Evolutionary conservation across 2,888 invertebrate genomes (phyloP).

Genomic region (Icerya purchasi): DNA sequence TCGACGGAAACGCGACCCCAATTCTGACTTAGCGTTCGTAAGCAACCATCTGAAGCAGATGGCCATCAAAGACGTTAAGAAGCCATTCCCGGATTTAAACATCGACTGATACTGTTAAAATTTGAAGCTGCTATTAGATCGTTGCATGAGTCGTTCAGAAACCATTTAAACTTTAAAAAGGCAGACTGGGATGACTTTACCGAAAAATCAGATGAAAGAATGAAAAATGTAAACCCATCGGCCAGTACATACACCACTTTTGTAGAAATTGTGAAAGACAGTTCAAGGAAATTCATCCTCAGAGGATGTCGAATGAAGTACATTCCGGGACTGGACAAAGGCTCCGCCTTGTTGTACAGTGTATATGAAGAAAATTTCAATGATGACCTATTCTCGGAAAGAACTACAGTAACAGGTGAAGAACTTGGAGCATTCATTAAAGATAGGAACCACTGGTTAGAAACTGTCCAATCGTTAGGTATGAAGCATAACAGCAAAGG

Average conservation of each 20-base stretch:
- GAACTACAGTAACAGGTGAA: too few species aligned
- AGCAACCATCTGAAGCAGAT: background rate
- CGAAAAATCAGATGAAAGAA: background rate
- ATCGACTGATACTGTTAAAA: background rate
- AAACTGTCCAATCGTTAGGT: too few species aligned
- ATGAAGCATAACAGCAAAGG: too few species aligned
- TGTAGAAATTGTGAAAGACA: background rate
- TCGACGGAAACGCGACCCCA: background rate
- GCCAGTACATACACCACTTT: background rate
- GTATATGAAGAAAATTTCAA: too few species aligned
- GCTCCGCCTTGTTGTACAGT: too few species aligned
- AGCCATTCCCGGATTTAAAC: background rate
- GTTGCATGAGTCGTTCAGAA: background rate
- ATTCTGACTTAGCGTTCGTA: background rate
- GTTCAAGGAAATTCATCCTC: background rate
- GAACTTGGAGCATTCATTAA: too few species aligned
- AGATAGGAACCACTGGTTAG: too few species aligned
- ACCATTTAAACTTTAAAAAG: background rate
- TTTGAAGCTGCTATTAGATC: background rate
- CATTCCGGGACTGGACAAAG: too few species aligned
- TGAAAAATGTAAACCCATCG: background rate
- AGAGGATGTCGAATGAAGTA: too few species aligned
- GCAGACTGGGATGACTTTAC: background rate
- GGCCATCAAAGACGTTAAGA: background rate
- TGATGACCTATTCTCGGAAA: too few species aligned